Evolutionary conservation across 2,113 vertebrate genomes (phyloP).

Genomic region (Callorhinus ursinus): DNA sequence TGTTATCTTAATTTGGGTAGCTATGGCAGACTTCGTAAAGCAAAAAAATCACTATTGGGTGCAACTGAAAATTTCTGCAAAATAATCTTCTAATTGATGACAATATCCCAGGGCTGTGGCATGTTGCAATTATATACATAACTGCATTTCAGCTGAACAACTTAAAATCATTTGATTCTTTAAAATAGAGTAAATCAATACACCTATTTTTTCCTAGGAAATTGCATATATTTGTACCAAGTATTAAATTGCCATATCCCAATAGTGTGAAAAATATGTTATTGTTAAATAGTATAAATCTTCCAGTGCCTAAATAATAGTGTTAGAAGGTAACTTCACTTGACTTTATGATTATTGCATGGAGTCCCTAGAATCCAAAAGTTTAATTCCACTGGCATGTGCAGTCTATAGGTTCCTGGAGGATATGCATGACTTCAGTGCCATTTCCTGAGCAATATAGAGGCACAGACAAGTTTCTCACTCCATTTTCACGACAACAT

Average conservation of each 20-base stretch:
- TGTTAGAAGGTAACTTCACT: background rate
- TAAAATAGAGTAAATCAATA: conserved; percentile 51
- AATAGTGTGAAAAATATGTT: background rate
- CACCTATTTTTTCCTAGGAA: background rate
- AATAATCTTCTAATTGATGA: background rate
- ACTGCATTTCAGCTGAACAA: conserved; percentile 47
- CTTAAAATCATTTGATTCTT: conserved; percentile 37
- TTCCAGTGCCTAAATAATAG: conserved; percentile 25
- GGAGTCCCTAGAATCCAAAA: background rate
- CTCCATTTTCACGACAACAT: conserved; percentile 95
- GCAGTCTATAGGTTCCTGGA: conserved; percentile 96
- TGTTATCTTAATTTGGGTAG: background rate
- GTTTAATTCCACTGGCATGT: conserved; percentile 97
- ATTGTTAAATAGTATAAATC: background rate
- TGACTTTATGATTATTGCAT: background rate
- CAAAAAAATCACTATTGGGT: background rate
- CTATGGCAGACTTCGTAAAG: background rate
- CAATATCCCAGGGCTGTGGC: background rate
- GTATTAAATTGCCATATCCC: background rate
- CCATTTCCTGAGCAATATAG: conserved; percentile 95
- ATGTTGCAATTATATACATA: background rate
- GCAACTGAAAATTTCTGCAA: conserved; percentile 49
- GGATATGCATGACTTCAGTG: conserved; percentile 92
- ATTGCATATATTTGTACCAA: background rate
- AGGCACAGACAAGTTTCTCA: conserved; percentile 91